Base-by-base conservation (phyloP, 2,797 vertebrate genomes). In the Sparidentex hasta region DNA sequence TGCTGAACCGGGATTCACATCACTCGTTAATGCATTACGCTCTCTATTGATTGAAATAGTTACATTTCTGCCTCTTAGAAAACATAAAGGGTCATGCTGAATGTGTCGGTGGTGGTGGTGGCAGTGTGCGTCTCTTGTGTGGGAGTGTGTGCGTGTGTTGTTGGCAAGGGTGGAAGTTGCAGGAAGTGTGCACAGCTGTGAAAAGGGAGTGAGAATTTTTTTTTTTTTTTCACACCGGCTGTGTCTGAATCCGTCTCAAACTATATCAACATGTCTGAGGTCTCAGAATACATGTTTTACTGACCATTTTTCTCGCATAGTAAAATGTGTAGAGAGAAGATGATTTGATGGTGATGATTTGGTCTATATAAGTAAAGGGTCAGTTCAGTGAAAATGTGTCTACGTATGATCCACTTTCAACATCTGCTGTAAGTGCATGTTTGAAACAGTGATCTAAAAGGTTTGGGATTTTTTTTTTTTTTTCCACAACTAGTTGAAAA, bases 401-500 rank as follows among this genome's bases (percentile, higher is more conserved):
- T 17, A 13, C 33, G 62, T 11, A 27, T 25, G 18, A 12, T 33
- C 33, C 33, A 33, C 33, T 33, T 33, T 8, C 7, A 2, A 29
- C 4, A 50, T 29, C 25, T 23, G 18, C 7, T 78, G 13, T 5
- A 33, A 29, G 7, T 23, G 17, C 48, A 27, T 74, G 48, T 78
- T 65, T 66, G 48, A 27, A 73, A 48, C 41, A 57, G n/a, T n/a
- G 16, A 57, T 69, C n/a, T 61, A 71, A 75, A 38, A 82, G 25
- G 56, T 75, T 20, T 76, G 77, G 18, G 12, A 58, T 66, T 71
- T 79, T 68, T 27, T 27, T 27, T 27, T 27, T 27, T 27, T 27
- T 27, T 27, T 27, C 4, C 6, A 50, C 55, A 62, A 85, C 43
- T 12, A 66, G 77, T 77, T 76, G 29, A 77, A 87, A 86, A 84